Evolutionary conservation across 2,113 vertebrate species (phyloP).

Genomic region (Passer domesticus): DNA sequence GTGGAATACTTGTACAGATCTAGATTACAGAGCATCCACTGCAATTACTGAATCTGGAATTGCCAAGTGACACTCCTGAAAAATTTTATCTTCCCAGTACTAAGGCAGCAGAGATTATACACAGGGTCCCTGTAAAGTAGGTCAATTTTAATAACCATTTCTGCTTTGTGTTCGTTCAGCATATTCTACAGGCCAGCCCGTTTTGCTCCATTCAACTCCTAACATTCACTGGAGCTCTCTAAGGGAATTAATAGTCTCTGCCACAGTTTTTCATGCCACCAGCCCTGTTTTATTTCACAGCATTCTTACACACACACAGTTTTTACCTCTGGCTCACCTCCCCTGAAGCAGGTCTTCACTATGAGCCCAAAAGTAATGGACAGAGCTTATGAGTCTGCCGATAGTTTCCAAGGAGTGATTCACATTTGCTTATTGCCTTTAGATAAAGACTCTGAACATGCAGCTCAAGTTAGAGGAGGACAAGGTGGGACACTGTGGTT

Average conservation of each 20-base stretch:
- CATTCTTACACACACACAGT: background rate
- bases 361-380: background rate
- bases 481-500: background rate
- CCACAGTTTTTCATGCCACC: background rate
- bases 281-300: background rate
- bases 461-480: background rate
- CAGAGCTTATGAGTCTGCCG: background rate
- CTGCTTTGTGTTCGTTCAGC: background rate
- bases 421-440: background rate
- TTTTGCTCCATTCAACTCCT: background rate
- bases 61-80: background rate
- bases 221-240: background rate
- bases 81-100: background rate
- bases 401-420: background rate
- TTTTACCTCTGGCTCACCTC: background rate
- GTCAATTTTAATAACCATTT: constrained; percentile 17
- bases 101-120: background rate
- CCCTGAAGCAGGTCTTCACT: background rate
- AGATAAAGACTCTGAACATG: background rate
- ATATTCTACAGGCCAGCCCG: background rate
- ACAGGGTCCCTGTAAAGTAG: background rate
- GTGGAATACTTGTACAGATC: background rate
- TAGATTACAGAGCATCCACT: background rate
- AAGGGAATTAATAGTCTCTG: background rate
- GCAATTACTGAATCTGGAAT: background rate